phyloP scores from a whole-genome alignment of 2,888 invertebrate species.

The Drosophila monieri region DNA sequence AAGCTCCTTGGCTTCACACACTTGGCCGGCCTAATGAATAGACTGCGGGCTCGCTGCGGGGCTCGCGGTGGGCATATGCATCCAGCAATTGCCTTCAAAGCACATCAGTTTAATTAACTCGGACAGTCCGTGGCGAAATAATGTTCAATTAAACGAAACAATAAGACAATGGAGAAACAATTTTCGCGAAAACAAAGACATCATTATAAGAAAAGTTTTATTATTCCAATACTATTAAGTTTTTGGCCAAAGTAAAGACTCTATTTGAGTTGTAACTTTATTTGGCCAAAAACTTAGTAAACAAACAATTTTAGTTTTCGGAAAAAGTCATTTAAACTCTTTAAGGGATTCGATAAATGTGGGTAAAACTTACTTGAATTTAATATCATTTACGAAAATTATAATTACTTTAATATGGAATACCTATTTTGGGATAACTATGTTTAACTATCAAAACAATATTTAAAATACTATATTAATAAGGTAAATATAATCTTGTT shows the following conservation, averaged over 20 bases:
- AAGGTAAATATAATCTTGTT: too few species aligned
- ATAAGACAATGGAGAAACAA: constrained; percentile 33
- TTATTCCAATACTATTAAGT: not conserved
- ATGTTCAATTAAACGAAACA: constrained; percentile 24
- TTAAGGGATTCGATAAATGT: too few species aligned
- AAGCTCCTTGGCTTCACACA: constrained; percentile 44
- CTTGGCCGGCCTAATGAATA: constrained; percentile 53
- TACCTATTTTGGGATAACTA: too few species aligned
- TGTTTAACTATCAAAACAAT: too few species aligned
- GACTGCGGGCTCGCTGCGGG: not conserved
- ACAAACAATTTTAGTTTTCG: too few species aligned
- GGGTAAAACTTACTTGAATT: too few species aligned
- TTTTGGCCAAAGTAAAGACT: not conserved
- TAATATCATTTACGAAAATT: too few species aligned
- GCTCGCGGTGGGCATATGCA: not conserved
- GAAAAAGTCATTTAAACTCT: too few species aligned
- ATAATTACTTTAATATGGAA: too few species aligned
- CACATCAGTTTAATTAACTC: constrained; percentile 33
- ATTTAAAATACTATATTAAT: too few species aligned
- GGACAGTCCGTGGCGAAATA: not conserved
- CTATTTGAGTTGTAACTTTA: too few species aligned
- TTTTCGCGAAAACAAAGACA: constrained; percentile 28
- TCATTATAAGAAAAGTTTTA: constrained; percentile 1
- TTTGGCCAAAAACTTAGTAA: not conserved
- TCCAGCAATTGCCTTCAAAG: constrained; percentile 1